These are phyloP conservation scores for Penaeus chinensis DNA, from an alignment of 1,140 invertebrate species.

Conservation along the genomic window DNA sequence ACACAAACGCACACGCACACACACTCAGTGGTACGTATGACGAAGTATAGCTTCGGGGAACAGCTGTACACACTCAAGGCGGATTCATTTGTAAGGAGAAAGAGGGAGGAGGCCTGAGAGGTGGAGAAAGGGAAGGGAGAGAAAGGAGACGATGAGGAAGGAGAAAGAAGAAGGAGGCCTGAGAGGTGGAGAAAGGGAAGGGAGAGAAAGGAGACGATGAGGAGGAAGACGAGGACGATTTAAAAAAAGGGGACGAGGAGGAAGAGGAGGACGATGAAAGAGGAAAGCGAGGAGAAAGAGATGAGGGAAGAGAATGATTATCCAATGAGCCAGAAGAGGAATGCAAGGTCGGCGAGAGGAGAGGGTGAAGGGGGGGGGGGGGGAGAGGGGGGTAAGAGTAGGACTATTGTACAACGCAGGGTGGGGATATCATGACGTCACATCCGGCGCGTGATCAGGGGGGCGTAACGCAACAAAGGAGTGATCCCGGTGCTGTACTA, in stretches of 20 bases:
- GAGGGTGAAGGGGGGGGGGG: neutral
- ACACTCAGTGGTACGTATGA: neutral
- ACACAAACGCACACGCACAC: too few species aligned
- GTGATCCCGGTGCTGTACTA: neutral
- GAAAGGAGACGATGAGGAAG: neutral
- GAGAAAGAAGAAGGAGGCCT: neutral
- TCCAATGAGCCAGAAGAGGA: neutral
- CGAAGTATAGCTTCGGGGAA: neutral
- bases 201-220: neutral
- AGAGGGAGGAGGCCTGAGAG: neutral
- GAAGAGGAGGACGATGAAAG: neutral
- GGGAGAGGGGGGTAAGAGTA: neutral
- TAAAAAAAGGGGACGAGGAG: neutral
- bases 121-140: neutral
- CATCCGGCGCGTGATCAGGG: conserved; percentile 17
- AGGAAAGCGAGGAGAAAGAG: neutral
- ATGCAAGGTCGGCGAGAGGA: neutral
- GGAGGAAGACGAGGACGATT: neutral
- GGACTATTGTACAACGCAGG: too few species aligned
- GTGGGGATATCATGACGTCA: neutral
- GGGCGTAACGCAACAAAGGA: conserved; percentile 31
- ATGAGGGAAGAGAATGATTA: neutral
- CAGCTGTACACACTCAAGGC: neutral
- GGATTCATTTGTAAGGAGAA: neutral
- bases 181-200: neutral